These are phyloP conservation scores for Rugalucina vietnamica DNA, from an alignment of 2,888 invertebrate species.

Conservation along the genomic window DNA sequence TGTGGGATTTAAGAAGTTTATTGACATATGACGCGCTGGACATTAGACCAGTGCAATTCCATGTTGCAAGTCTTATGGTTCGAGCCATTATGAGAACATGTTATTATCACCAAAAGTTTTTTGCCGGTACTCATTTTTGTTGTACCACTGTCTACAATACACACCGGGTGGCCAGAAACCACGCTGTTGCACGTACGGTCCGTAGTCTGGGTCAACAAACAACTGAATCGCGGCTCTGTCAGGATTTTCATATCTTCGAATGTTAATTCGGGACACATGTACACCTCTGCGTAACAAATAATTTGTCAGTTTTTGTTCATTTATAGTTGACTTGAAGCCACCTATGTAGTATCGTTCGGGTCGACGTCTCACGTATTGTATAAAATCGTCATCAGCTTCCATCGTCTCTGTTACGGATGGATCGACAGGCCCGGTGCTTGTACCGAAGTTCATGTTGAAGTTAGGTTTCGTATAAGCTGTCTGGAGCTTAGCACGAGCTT, in stretches of 20 bases:
- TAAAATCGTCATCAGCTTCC: not conserved
- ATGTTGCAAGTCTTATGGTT: too few relatives aligned
- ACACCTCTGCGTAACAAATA: not conserved
- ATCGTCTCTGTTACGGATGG: not conserved
- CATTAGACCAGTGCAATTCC: not conserved
- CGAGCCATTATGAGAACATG: too few relatives aligned
- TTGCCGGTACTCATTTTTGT: not conserved
- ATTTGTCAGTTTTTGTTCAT: not conserved
- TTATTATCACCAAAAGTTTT: not conserved
- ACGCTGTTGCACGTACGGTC: not conserved
- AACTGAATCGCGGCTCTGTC: not conserved
- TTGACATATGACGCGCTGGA: not conserved
- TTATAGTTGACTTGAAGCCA: not conserved
- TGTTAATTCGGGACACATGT: not conserved
- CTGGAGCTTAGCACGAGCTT: not conserved
- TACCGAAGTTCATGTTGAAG: not conserved
- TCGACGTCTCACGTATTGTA: not conserved
- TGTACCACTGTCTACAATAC: not conserved
- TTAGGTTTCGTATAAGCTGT: not conserved
- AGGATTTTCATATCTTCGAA: not conserved
- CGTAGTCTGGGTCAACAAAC: not conserved
- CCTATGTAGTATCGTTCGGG: not conserved
- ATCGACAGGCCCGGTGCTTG: too few relatives aligned
- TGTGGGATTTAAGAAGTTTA: not conserved
- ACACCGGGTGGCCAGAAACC: not conserved